These are phyloP conservation scores for Noturus placidus DNA, from an alignment of 2,113 vertebrate species.

Conservation along the genomic window DNA sequence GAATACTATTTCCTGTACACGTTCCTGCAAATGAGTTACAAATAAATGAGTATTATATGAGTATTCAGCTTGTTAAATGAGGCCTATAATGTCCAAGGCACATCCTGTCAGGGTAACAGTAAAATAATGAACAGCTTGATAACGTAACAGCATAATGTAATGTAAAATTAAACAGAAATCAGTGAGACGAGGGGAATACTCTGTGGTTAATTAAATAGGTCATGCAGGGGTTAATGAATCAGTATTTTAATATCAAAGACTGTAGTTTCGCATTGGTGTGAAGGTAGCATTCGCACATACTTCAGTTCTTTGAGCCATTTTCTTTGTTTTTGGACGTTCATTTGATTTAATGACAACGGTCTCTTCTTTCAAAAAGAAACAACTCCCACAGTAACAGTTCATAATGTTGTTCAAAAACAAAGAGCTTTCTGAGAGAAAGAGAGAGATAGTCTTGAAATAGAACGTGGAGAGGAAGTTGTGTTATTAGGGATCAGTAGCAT, in stretches of 20 bases:
- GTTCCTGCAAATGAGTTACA: not conserved
- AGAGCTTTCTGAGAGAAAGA: not conserved
- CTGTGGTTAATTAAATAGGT: not conserved
- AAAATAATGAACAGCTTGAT: not conserved
- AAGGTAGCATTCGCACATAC: not conserved
- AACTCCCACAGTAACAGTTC: not conserved
- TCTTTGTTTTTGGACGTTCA: not conserved
- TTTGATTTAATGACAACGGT: not conserved
- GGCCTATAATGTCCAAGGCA: conserved; percentile 1
- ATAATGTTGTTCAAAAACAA: not conserved
- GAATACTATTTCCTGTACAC: not conserved
- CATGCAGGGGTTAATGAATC: not conserved
- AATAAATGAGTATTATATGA: not conserved
- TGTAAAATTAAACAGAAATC: not conserved
- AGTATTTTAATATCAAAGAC: not conserved
- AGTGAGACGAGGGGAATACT: not conserved
- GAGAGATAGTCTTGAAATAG: conserved; percentile 29
- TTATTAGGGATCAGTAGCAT: not conserved
- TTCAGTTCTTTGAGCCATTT: not conserved
- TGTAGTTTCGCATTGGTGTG: not conserved
- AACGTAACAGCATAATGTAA: not conserved
- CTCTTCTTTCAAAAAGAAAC: not conserved
- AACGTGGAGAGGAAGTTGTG: conserved; percentile 1
- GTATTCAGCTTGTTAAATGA: not conserved
- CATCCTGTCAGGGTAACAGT: not conserved